Conservation (phyloP, 2,797 vertebrate genomes). For the Sebastolobus alascanus region DNA sequence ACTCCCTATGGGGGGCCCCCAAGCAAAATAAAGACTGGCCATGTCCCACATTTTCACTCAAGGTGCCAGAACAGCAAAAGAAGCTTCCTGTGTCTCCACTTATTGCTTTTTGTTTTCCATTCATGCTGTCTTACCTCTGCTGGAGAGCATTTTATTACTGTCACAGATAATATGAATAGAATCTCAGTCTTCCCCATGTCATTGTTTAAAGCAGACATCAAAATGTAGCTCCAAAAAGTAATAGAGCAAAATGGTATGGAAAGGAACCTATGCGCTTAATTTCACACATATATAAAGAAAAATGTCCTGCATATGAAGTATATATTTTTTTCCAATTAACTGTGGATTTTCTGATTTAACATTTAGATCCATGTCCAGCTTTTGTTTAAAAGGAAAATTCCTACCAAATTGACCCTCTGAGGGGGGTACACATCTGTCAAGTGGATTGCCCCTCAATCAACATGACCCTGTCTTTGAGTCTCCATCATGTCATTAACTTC, state of each 20-base stretch:
- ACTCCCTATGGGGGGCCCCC: rapidly evolving
- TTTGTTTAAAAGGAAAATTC: conserved; percentile 53
- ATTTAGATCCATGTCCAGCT: conserved; percentile 54
- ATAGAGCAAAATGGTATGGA: not conserved
- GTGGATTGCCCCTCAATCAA: conserved; percentile 39
- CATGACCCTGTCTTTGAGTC: conserved; percentile 74
- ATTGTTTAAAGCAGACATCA: conserved; percentile 30
- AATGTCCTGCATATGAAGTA: not conserved
- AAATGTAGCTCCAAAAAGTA: conserved; percentile 16
- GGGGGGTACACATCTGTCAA: conserved; percentile 42
- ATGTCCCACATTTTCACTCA: not conserved
- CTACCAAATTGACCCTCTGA: conserved; percentile 41
- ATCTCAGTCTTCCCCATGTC: conserved; percentile 8
- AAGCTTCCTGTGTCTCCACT: not conserved
- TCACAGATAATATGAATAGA: conserved; percentile 42
- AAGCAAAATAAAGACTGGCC: not conserved
- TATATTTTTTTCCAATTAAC: conserved; percentile 36
- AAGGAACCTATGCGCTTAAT: conserved; percentile 33
- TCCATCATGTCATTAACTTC: conserved; percentile 79
- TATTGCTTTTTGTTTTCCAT: conserved; percentile 10
- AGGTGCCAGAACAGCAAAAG: not conserved
- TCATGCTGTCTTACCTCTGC: not conserved
- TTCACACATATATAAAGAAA: conserved; percentile 63
- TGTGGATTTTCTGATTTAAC: conserved; percentile 47
- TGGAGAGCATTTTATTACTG: conserved; percentile 5